Conservation (phyloP, 2,797 vertebrate genomes). For the Morelia viridis region DNA sequence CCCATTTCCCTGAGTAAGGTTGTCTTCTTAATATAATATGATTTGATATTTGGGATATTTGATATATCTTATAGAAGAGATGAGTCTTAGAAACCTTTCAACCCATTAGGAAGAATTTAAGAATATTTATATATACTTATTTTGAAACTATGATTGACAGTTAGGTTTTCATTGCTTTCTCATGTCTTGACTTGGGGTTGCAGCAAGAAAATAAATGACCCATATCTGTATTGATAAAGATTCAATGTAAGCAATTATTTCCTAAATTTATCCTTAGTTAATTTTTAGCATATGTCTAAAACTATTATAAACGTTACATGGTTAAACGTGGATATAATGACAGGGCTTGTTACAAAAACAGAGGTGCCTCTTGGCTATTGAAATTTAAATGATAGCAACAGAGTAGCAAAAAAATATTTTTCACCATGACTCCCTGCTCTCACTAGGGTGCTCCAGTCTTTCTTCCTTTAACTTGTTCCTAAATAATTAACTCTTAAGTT, state of each 20-base stretch:
- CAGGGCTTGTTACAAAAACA: not conserved
- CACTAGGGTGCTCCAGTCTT: not conserved
- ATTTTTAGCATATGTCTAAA: not conserved
- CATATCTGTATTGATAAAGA: not conserved
- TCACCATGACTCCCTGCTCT: not conserved
- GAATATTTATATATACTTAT: not conserved
- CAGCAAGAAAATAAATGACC: not conserved
- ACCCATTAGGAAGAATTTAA: conserved; percentile 1
- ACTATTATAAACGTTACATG: not conserved
- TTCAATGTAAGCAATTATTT: not conserved
- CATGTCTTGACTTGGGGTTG: not conserved
- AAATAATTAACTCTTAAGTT: not conserved
- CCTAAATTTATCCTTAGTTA: not conserved
- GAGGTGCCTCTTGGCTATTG: not conserved
- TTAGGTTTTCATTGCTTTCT: not conserved
- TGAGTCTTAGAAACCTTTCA: conserved; percentile 15
- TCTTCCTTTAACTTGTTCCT: not conserved
- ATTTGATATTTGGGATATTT: conserved; percentile 21
- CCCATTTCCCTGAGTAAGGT: conserved; percentile 5
- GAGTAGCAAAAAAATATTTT: not conserved
- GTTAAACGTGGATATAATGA: not conserved
- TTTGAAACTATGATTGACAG: not conserved
- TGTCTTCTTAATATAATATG: conserved; percentile 28
- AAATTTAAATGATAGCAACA: not conserved
- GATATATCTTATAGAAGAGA: conserved; percentile 3